Evolutionary conservation across 2,888 invertebrate genomes (phyloP).

Genomic region (Leucophenga montana): DNA sequence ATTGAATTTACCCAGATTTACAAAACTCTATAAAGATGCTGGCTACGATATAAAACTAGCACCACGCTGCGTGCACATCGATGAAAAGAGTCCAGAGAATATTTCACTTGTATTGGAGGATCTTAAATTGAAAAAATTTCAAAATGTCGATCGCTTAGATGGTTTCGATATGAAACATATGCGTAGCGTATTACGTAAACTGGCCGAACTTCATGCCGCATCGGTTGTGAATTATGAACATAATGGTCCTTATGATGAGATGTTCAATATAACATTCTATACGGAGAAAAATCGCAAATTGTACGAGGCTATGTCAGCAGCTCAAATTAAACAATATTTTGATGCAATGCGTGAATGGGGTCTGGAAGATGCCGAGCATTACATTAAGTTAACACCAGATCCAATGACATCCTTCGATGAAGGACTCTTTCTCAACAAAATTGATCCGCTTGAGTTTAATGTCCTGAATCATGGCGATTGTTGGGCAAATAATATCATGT

Average conservation of each 20-base stretch:
- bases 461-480: slow-evolving; percentile 59
- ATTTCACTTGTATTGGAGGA: slow-evolving; percentile 63
- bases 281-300: slow-evolving; percentile 40
- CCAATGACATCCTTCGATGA: slow-evolving; percentile 43
- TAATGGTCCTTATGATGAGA: slow-evolving; percentile 46
- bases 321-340: too few relatives aligned
- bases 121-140: slow-evolving; percentile 48
- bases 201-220: slow-evolving; percentile 67
- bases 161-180: slow-evolving; percentile 60
- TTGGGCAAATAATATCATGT: slow-evolving; percentile 60
- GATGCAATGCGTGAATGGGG: slow-evolving; percentile 41
- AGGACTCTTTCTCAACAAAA: slow-evolving; percentile 29
- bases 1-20: slow-evolving; percentile 56
- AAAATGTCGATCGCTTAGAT: slow-evolving; percentile 56
- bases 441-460: slow-evolving; percentile 44
- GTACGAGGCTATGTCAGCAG: slow-evolving; percentile 28
- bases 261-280: slow-evolving; percentile 39
- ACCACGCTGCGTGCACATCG: slow-evolving; percentile 54
- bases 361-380: slow-evolving; percentile 38
- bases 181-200: slow-evolving; percentile 50
- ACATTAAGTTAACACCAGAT: slow-evolving; percentile 33
- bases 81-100: slow-evolving; percentile 45
- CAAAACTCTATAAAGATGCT: slow-evolving; percentile 53
- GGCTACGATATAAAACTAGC: slow-evolving; percentile 53
- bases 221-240: slow-evolving; percentile 51